Percentiles rank a stretch among this genome's conserved stretches.
Conservation (phyloP, 1,140 invertebrate genomes). For the Globodera rostochiensis region DNA sequence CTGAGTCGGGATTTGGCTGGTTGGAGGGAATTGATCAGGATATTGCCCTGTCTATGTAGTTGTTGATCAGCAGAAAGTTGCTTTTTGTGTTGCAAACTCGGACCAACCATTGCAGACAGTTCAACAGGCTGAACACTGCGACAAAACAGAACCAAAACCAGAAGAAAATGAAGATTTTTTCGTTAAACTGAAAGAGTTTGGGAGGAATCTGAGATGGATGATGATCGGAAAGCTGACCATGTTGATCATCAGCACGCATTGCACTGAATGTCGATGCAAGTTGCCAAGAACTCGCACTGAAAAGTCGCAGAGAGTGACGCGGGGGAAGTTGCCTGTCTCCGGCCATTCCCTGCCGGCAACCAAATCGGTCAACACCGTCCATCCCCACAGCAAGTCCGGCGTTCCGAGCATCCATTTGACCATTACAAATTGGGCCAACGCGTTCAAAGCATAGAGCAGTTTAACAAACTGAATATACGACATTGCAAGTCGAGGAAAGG, state of each 20-base stretch:
- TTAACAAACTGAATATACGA: slow-evolving; percentile 52
- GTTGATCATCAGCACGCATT: slow-evolving; percentile 67
- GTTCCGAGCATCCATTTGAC: slow-evolving; percentile 61
- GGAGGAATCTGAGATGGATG: not conserved
- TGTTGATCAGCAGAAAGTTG: slow-evolving; percentile 45
- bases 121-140: slow-evolving; percentile 49
- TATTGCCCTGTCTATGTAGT: slow-evolving; percentile 50
- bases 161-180: slow-evolving; percentile 67
- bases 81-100: slow-evolving; percentile 29
- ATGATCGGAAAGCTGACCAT: slow-evolving; percentile 37
- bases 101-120: slow-evolving; percentile 47
- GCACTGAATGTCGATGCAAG: slow-evolving; percentile 67
- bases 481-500: not conserved
- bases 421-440: slow-evolving; percentile 59
- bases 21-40: not conserved
- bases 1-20: slow-evolving; percentile 8
- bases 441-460: slow-evolving; percentile 56
- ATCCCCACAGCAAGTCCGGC: slow-evolving; percentile 56
- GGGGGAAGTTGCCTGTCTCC: slow-evolving; percentile 64
- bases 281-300: slow-evolving; percentile 55
- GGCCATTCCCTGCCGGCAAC: slow-evolving; percentile 59
- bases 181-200: slow-evolving; percentile 62
- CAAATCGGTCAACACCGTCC: slow-evolving; percentile 53
- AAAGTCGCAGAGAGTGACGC: slow-evolving; percentile 64
- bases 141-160: slow-evolving; percentile 64